Evolutionary conservation across 2,113 vertebrate species (phyloP).

Genomic region (Forbesichthys agassizii): DNA sequence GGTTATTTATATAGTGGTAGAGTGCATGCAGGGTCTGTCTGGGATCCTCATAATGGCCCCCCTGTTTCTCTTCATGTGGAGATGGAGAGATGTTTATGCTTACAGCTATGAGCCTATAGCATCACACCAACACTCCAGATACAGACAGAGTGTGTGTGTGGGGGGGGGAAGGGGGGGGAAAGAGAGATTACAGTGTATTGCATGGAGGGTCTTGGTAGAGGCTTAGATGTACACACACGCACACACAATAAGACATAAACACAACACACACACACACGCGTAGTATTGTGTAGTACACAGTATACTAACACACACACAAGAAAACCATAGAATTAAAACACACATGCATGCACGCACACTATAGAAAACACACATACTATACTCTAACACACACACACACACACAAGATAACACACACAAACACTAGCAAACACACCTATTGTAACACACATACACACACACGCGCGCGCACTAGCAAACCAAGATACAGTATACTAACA

Average conservation of each 20-base stretch:
- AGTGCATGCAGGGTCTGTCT: conserved; percentile 53
- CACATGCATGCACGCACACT: no score
- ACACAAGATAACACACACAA: neutral
- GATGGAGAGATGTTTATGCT: conserved; percentile 62
- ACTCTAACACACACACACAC: neutral
- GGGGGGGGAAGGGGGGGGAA: conserved; percentile 31
- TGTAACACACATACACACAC: neutral
- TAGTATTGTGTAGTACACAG: no score
- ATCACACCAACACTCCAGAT: conserved; percentile 17
- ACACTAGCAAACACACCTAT: neutral
- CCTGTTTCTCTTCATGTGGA: conserved; percentile 55
- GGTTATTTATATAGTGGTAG: conserved; percentile 58
- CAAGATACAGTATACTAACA: conserved; percentile 7
- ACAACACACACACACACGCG: conserved; percentile 9
- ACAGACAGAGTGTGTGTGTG: conserved; percentile 21
- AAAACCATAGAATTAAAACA: no score
- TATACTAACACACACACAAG: no score
- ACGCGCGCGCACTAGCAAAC: neutral
- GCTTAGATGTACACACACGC: conserved; percentile 33
- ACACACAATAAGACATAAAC: conserved; percentile 10
- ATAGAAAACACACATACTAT: no score
- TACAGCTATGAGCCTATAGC: conserved; percentile 41
- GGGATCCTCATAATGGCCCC: conserved; percentile 50
- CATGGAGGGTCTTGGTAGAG: conserved; percentile 31
- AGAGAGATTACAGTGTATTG: neutral